Percentiles rank a stretch among this genome's conserved stretches.
Conservation (phyloP, 2,888 invertebrate genomes). For the Aphodius granarius region DNA sequence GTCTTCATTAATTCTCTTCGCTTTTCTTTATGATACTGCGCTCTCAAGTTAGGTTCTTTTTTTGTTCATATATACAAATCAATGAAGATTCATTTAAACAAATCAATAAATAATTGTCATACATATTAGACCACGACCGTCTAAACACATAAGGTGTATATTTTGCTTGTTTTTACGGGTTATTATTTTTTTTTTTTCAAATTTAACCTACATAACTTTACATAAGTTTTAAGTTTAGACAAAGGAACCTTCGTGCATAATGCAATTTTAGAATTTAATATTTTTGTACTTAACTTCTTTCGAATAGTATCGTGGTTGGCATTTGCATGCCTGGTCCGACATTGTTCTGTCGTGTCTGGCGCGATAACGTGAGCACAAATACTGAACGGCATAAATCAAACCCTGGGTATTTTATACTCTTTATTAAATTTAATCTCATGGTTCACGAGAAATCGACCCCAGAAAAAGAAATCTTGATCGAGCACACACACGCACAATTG, state of each 20-base stretch:
- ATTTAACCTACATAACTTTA: too few species aligned
- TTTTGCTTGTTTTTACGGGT: too few species aligned
- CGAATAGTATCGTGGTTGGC: background rate
- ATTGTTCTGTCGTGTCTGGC: background rate
- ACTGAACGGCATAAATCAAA: conserved; percentile 9
- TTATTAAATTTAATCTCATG: conserved; percentile 12
- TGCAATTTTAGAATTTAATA: background rate
- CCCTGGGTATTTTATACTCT: conserved; percentile 11
- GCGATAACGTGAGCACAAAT: conserved; percentile 13
- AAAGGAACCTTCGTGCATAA: background rate
- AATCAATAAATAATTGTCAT: too few species aligned
- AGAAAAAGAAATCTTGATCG: conserved; percentile 12
- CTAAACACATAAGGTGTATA: too few species aligned
- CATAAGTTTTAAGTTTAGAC: too few species aligned
- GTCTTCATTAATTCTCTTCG: conserved; percentile 19
- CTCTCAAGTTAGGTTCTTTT: too few species aligned
- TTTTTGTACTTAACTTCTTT: background rate
- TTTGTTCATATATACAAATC: too few species aligned
- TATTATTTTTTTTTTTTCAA: too few species aligned
- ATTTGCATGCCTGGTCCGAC: conserved; percentile 3
- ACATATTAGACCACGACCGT: too few species aligned
- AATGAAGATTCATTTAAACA: too few species aligned
- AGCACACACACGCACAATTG: background rate
- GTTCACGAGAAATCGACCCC: conserved; percentile 3
- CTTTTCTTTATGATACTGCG: background rate